Percentiles rank a stretch among this genome's conserved stretches.
These are phyloP conservation scores for Carterocephalus palaemon DNA, from an alignment of 2,888 invertebrate species.

Conservation along the genomic window DNA sequence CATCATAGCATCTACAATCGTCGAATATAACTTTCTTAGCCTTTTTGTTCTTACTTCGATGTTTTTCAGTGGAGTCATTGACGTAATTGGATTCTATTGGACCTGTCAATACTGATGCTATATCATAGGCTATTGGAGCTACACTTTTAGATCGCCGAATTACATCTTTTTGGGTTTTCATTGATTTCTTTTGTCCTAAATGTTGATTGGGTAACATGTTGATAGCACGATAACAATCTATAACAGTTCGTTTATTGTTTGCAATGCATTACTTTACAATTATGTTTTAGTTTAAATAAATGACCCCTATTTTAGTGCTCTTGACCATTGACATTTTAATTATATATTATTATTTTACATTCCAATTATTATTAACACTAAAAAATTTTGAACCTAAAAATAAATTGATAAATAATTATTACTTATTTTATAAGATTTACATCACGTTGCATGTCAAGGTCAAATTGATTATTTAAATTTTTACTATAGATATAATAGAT, in stretches of 20 bases:
- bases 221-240: background rate
- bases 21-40: slow-evolving; percentile 8
- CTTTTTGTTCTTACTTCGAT: slow-evolving; percentile 1
- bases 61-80: background rate
- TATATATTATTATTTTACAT: too few species aligned
- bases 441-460: too few species aligned
- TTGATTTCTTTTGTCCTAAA: background rate
- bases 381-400: background rate
- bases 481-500: too few species aligned
- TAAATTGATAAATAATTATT: too few species aligned
- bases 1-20: slow-evolving; percentile 18
- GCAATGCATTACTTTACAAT: too few species aligned
- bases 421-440: too few species aligned
- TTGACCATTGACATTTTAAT: too few species aligned
- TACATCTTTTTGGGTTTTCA: slow-evolving; percentile 10
- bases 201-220: background rate
- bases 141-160: slow-evolving; percentile 1
- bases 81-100: background rate
- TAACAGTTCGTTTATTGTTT: background rate
- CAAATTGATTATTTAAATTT: too few species aligned
- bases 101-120: slow-evolving; percentile 9
- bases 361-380: background rate
- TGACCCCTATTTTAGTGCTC: too few species aligned
- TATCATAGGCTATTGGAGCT: slow-evolving; percentile 14
- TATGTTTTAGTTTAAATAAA: too few species aligned